Percentiles rank a stretch among this genome's conserved stretches.
Evolutionary conservation across 1,140 invertebrate genomes (phyloP).

Genomic region (Antheraea pernyi): DNA sequence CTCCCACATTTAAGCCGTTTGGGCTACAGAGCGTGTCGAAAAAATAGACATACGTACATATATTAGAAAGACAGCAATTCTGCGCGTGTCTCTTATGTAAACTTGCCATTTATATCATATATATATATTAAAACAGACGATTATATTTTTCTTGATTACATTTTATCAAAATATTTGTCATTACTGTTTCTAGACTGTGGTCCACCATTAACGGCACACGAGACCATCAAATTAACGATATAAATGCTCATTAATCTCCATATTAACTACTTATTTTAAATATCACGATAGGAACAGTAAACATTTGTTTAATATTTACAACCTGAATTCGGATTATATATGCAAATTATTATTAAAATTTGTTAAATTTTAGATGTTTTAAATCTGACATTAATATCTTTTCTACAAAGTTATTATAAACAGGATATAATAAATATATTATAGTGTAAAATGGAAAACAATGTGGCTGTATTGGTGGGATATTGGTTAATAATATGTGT

Average conservation of each 20-base stretch:
- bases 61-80: too few species aligned
- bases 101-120: too few species aligned
- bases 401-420: constrained; percentile 17
- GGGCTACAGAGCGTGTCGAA: too few species aligned
- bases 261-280: constrained; percentile 51
- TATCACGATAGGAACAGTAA: constrained; percentile 50
- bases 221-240: constrained; percentile 19
- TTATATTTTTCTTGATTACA: constrained; percentile 25
- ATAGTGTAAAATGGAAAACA: constrained; percentile 59
- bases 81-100: too few species aligned
- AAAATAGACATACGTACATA: too few species aligned
- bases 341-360: constrained; percentile 12
- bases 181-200: constrained; percentile 23
- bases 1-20: too few species aligned
- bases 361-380: neutral
- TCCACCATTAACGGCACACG: constrained; percentile 13
- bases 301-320: constrained; percentile 21
- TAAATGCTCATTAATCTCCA: constrained; percentile 27
- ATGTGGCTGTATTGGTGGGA: constrained; percentile 35
- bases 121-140: too few species aligned
- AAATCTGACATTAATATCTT: neutral
- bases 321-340: constrained; percentile 11
- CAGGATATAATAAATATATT: constrained; percentile 67
- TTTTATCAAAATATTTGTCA: constrained; percentile 34
- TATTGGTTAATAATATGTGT: constrained; percentile 65